phyloP scores from a whole-genome alignment of 2,888 invertebrate genomes.

The Luperina testacea region DNA sequence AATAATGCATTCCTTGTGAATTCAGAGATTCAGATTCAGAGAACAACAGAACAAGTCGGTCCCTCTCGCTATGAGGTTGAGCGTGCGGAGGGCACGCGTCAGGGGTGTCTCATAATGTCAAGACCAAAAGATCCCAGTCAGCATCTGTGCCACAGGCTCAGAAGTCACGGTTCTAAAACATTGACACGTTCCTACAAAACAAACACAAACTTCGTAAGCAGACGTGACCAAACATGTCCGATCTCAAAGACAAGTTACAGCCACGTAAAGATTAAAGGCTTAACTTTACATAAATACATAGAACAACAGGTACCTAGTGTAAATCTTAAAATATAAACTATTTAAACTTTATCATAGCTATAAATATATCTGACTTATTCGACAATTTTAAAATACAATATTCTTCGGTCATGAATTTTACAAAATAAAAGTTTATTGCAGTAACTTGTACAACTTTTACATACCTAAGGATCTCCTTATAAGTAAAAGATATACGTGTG shows the following conservation, averaged over 20 bases:
- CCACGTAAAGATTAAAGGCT: constrained; percentile 1
- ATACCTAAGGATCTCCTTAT: too few species aligned
- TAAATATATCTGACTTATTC: background rate
- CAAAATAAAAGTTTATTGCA: too few species aligned
- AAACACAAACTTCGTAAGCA: constrained; percentile 42
- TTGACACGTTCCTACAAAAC: constrained; percentile 32
- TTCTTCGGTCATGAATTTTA: background rate
- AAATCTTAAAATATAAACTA: background rate
- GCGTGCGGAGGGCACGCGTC: too few species aligned
- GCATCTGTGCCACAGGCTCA: constrained; percentile 21
- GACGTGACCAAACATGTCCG: constrained; percentile 57
- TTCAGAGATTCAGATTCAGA: too few species aligned
- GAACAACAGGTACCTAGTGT: background rate
- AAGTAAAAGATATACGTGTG: too few species aligned
- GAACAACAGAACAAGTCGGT: too few species aligned
- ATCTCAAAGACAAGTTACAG: constrained; percentile 46
- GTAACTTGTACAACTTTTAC: too few species aligned
- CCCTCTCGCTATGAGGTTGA: too few species aligned
- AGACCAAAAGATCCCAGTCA: constrained; percentile 10
- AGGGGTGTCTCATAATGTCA: background rate
- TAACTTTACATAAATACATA: constrained; percentile 1
- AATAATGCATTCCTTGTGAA: too few species aligned
- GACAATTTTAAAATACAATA: background rate
- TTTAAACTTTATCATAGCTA: background rate
- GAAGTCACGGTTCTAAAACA: constrained; percentile 42